Percentiles rank a stretch among this genome's conserved stretches.
Evolutionary conservation across 2,888 invertebrate genomes (phyloP).

Genomic region (Nomada flava): DNA sequence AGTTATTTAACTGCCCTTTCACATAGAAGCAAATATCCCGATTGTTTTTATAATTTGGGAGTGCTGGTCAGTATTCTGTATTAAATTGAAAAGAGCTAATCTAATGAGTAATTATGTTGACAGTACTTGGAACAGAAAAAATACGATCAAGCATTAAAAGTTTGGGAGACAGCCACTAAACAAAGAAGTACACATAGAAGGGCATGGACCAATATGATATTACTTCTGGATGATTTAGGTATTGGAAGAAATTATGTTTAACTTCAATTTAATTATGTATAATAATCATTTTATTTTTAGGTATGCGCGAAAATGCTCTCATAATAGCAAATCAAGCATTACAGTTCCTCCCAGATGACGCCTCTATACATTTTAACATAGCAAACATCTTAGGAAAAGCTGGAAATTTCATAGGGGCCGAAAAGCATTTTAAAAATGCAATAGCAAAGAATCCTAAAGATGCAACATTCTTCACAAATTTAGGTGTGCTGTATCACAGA

Average conservation of each 20-base stretch:
- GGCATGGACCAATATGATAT: conserved; percentile 97
- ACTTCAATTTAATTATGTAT: background rate
- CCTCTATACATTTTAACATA: conserved; percentile 93
- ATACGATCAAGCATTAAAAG: conserved; percentile 90
- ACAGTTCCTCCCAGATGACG: conserved; percentile 89
- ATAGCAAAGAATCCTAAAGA: conserved; percentile 89
- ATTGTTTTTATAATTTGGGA: conserved; percentile 97
- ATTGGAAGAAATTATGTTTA: conserved; percentile 58
- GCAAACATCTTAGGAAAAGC: conserved; percentile 96
- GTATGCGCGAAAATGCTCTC: conserved; percentile 89
- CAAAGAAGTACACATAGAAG: conserved; percentile 91
- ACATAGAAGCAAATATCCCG: conserved; percentile 93
- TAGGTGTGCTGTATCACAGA: conserved; percentile 97
- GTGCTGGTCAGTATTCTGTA: conserved; percentile 89
- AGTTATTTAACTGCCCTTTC: conserved; percentile 93
- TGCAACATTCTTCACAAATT: conserved; percentile 94
- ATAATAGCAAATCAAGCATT: conserved; percentile 90
- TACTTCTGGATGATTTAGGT: conserved; percentile 92
- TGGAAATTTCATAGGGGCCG: conserved; percentile 91
- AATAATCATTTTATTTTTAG: conserved; percentile 78
- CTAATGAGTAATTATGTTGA: conserved; percentile 58
- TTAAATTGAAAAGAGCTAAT: conserved; percentile 6
- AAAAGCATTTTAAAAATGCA: conserved; percentile 91
- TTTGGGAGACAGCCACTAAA: conserved; percentile 93
- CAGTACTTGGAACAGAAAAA: conserved; percentile 92